Percentiles rank a stretch among this genome's conserved stretches.
phyloP scores from a whole-genome alignment of 1,140 invertebrate genomes.

The Cherax quadricarinatus region DNA sequence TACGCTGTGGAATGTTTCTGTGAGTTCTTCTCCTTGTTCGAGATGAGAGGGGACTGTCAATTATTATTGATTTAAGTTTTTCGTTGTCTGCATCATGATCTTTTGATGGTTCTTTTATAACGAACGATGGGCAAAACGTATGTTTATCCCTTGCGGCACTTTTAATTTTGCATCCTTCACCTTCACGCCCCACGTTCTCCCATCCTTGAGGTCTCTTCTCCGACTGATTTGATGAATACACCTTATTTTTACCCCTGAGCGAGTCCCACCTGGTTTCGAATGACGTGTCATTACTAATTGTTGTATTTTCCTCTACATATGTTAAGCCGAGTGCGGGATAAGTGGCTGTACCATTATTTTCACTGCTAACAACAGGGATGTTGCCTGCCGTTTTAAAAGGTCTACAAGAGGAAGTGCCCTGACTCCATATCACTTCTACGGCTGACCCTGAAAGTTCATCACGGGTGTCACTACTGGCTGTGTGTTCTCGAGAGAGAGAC shows the following conservation, averaged over 20 bases:
- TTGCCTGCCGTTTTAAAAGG: slow-evolving; percentile 33
- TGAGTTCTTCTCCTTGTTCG: neutral
- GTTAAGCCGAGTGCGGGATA: neutral
- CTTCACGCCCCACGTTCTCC: slow-evolving; percentile 8
- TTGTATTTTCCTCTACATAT: neutral
- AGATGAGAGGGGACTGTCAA: neutral
- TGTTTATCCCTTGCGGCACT: neutral
- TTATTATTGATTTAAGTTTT: neutral
- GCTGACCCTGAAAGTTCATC: neutral
- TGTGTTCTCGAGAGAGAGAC: neutral
- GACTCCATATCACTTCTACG: neutral
- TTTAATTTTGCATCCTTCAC: neutral
- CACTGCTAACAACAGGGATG: neutral
- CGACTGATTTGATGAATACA: neutral
- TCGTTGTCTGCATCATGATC: neutral
- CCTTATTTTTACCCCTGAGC: slow-evolving; percentile 13
- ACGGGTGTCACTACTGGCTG: neutral
- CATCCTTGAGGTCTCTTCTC: slow-evolving; percentile 39
- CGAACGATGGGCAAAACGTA: slow-evolving; percentile 28
- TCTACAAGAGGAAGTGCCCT: neutral
- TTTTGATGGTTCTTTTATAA: slow-evolving; percentile 9
- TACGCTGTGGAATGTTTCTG: neutral
- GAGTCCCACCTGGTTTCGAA: slow-evolving; percentile 53
- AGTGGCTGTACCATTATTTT: neutral
- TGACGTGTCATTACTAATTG: neutral